Percentiles rank a stretch among this genome's conserved stretches.
These are phyloP conservation scores for Harpalus rufipes DNA, from an alignment of 2,888 invertebrate species.

Conservation along the genomic window DNA sequence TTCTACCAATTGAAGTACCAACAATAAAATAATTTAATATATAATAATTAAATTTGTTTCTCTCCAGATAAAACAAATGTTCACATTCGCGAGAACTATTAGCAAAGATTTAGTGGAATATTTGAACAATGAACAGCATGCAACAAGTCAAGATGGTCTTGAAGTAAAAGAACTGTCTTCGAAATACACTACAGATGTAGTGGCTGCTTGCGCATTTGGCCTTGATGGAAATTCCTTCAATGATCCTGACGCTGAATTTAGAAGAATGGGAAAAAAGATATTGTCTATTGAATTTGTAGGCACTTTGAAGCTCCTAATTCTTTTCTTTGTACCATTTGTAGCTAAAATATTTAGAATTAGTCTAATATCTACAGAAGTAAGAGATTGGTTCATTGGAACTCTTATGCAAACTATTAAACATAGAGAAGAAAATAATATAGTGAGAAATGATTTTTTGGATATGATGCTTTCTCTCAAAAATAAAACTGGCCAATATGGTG, in stretches of 20 bases:
- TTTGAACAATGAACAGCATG: conserved; percentile 73
- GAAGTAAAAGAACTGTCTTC: conserved; percentile 76
- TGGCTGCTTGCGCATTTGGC: conserved; percentile 77
- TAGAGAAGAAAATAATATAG: conserved; percentile 74
- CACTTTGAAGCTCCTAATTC: not conserved
- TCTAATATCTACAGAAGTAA: conserved; percentile 70
- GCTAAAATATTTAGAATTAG: conserved; percentile 58
- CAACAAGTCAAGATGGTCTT: conserved; percentile 73
- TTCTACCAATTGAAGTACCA: too few relatives aligned
- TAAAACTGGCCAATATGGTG: conserved; percentile 65
- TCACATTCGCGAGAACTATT: conserved; percentile 77
- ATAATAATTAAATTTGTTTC: too few relatives aligned
- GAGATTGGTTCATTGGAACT: conserved; percentile 73
- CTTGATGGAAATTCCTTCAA: conserved; percentile 75
- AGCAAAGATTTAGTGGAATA: conserved; percentile 75
- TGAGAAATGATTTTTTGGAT: conserved; percentile 76
- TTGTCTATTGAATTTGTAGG: conserved; percentile 67
- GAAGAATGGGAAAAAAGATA: conserved; percentile 72
- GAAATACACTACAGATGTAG: conserved; percentile 76
- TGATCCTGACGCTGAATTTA: conserved; percentile 71
- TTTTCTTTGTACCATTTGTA: not conserved
- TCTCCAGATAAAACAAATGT: conserved; percentile 77
- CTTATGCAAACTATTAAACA: conserved; percentile 74
- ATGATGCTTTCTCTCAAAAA: conserved; percentile 74
- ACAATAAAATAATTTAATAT: too few relatives aligned